Evolutionary conservation across 2,113 vertebrate genomes (phyloP), one percentile per base, ranked within the genome.

Genomic region (Platysternon megacephalum): DNA sequence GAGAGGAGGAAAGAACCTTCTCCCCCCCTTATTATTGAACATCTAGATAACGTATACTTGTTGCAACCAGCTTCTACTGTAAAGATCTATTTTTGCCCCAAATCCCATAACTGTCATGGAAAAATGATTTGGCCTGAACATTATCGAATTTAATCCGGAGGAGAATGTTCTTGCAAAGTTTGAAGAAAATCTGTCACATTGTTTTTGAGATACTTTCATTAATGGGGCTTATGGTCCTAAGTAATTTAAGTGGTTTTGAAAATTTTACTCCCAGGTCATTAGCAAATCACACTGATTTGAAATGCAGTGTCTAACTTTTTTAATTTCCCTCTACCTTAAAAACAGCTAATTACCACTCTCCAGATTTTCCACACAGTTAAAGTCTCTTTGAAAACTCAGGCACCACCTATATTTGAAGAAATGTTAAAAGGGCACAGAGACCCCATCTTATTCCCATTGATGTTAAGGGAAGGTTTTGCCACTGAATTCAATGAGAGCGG

Each of bases 81-180:
- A 46, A 72, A 58, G 26, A 44, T 56, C 53, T 76, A 12, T 48
- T 92, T 6, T 53, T 32, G 29, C 90, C 1, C 76, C 4, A 8
- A 82, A 93, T 42, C n/a, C 6, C 72, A 89, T 85, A 87, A 68
- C 48, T 86, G 48, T 55, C 48, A 80, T 10, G 53, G 84, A 93
- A 88, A 91, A 95, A 32, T 24, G 35, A 91, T 94, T 95, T 93
- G 79, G 6, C 0, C 32, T 68, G 61, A 35, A 65, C 16, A 0
- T n/a, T 90, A 84, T 85, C 58, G 83, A 24, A 52, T 91, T 89
- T 82, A 89, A 72, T 86, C 32, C 61, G 61, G 55, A 84, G 51
- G 46, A 26, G 82, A 89, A 76, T 11, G 51, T 68, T 91, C 72
- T 74, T 93, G 78, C 85, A 82, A 93, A 95, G 21, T 7, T 86